Percentiles rank a stretch among this genome's conserved stretches.
These are phyloP conservation scores for Lordiphosa mommai DNA, from an alignment of 1,140 invertebrate species.

Conservation along the genomic window DNA sequence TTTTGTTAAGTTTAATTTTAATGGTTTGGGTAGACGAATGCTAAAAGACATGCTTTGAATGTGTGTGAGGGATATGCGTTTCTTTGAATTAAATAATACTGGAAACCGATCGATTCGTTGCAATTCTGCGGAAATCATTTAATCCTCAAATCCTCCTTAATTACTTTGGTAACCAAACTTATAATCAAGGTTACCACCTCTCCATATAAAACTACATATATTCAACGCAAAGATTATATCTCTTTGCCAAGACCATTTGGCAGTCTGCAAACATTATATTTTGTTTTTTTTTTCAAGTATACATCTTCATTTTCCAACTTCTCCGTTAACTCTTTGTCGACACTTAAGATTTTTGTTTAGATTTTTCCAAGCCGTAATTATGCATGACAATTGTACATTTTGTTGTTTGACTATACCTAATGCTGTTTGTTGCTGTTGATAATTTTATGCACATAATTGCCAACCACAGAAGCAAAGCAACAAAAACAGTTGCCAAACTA, in stretches of 20 bases:
- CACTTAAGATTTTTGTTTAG: slow-evolving; percentile 43
- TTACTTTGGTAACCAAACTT: neutral
- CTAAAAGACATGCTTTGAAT: too few species aligned
- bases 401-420: slow-evolving; percentile 8
- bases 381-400: slow-evolving; percentile 63
- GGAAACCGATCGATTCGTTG: too few species aligned
- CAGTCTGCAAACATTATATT: neutral
- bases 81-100: too few species aligned
- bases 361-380: slow-evolving; percentile 60
- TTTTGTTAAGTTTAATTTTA: too few species aligned
- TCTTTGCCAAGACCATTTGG: too few species aligned
- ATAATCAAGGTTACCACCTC: neutral
- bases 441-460: slow-evolving; percentile 73
- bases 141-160: neutral
- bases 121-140: neutral
- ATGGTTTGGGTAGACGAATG: too few species aligned
- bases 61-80: too few species aligned
- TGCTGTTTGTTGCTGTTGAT: slow-evolving; percentile 44
- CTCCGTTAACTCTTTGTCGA: slow-evolving; percentile 40
- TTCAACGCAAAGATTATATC: too few species aligned
- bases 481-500: slow-evolving; percentile 51
- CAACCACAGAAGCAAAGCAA: slow-evolving; percentile 18
- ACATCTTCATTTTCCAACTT: slow-evolving; percentile 19
- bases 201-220: neutral
- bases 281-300: neutral